phyloP scores from a whole-genome alignment of 2,797 vertebrate genomes.

The Cossypha niveicapilla region DNA sequence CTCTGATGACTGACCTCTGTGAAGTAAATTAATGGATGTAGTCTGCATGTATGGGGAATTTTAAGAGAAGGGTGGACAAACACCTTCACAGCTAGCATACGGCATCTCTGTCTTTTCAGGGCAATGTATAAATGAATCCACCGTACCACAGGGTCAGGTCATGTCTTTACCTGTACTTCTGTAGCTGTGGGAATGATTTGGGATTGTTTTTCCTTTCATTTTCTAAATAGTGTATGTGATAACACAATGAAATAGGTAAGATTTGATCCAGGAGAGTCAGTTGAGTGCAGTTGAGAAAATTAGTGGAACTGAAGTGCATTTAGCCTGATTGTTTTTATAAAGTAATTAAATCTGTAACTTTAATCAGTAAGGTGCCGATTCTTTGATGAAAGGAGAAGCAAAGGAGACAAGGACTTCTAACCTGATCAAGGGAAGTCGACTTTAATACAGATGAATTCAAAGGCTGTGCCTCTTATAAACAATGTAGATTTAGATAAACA shows the following conservation, averaged over 20 bases:
- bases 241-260: neutral
- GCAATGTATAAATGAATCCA: neutral
- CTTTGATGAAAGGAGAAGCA: neutral
- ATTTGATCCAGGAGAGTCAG: neutral
- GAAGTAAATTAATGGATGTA: neutral
- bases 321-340: neutral
- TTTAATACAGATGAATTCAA: neutral
- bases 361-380: neutral
- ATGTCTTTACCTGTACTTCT: neutral
- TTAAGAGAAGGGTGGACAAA: neutral
- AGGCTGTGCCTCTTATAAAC: neutral
- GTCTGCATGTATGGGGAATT: neutral
- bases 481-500: neutral
- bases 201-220: neutral
- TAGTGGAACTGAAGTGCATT: neutral
- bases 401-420: neutral
- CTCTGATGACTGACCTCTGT: neutral
- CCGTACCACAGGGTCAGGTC: fast-evolving
- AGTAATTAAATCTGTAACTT: neutral
- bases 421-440: neutral
- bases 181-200: neutral
- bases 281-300: neutral
- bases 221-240: neutral
- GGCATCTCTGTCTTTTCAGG: neutral
- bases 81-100: neutral